A percentile compares a stretch with the other conserved stretches of the same genome.
These are phyloP conservation scores for Harpegnathos saltator DNA, from an alignment of 1,140 invertebrate species.

Conservation along the genomic window DNA sequence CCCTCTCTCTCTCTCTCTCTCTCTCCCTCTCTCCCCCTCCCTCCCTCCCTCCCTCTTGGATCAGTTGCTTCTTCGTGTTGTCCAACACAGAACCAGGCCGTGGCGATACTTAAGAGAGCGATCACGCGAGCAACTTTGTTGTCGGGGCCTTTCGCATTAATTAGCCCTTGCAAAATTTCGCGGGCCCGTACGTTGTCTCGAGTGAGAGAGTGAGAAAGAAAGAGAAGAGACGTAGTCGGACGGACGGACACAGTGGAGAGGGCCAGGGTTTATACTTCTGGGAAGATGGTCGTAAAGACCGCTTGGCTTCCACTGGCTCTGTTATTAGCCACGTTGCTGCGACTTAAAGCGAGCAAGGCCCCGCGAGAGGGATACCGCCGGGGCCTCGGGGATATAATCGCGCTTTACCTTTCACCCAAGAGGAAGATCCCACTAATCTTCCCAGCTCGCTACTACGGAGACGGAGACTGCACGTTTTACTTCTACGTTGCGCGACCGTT, in stretches of 20 bases:
- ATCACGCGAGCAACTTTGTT: constrained; percentile 69
- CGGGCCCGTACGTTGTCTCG: constrained; percentile 35
- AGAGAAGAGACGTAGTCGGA: constrained; percentile 18
- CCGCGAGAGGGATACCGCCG: constrained; percentile 69
- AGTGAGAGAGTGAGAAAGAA: constrained; percentile 16
- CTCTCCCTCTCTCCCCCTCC: too few species aligned
- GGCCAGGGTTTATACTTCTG: constrained; percentile 84
- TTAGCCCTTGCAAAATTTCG: constrained; percentile 63
- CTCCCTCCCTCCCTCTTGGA: too few species aligned
- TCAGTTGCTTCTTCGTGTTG: constrained; percentile 61
- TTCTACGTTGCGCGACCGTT: background rate
- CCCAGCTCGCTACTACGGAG: constrained; percentile 55
- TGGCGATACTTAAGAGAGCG: constrained; percentile 39
- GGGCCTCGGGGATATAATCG: constrained; percentile 80
- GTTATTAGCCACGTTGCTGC: constrained; percentile 82
- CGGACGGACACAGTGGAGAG: constrained; percentile 22
- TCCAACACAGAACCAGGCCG: constrained; percentile 38
- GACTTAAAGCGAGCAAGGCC: constrained; percentile 78
- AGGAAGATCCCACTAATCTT: constrained; percentile 81
- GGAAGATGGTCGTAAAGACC: constrained; percentile 85
- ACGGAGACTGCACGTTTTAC: constrained; percentile 31
- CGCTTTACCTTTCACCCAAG: constrained; percentile 76
- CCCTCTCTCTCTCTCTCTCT: too few species aligned
- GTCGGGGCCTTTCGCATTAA: constrained; percentile 57
- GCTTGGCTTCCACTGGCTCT: constrained; percentile 81